phyloP scores from a whole-genome alignment of 2,797 vertebrate species.

The Gallinago solitaria region DNA sequence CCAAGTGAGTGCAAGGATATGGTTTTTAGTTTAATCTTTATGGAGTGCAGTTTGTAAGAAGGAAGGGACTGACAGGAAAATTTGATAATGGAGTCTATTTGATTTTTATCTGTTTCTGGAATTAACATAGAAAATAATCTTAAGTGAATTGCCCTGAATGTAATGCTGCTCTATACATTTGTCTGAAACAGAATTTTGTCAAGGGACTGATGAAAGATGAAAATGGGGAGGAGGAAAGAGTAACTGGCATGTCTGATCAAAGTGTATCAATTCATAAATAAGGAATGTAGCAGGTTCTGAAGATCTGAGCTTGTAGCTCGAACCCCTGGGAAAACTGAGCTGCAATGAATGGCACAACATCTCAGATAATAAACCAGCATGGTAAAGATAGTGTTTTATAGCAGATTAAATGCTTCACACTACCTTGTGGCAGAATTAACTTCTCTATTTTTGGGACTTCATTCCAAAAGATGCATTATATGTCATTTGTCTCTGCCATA shows the following conservation, averaged over 20 bases:
- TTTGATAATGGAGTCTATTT: not conserved
- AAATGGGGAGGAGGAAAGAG: not conserved
- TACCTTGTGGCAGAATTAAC: not conserved
- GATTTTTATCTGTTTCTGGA: not conserved
- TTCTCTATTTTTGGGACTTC: not conserved
- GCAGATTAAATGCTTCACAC: not conserved
- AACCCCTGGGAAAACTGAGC: not conserved
- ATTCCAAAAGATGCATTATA: not conserved
- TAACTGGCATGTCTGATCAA: conserved; percentile 17
- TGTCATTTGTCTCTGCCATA: not conserved
- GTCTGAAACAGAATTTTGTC: not conserved
- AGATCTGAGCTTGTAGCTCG: not conserved
- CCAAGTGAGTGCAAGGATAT: not conserved
- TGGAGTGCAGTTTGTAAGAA: not conserved
- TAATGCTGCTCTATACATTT: not conserved
- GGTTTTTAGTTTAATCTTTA: not conserved
- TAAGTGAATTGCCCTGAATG: not conserved
- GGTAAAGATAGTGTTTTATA: not conserved
- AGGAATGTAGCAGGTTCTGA: conserved; percentile 15
- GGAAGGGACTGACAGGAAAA: not conserved
- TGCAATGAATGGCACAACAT: not conserved
- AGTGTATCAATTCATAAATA: conserved; percentile 31
- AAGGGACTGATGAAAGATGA: not conserved
- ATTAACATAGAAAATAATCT: not conserved
- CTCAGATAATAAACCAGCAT: not conserved